Percentiles rank a stretch among this genome's conserved stretches.
phyloP scores from a whole-genome alignment of 2,797 vertebrate species.

The Balearica regulorum region DNA sequence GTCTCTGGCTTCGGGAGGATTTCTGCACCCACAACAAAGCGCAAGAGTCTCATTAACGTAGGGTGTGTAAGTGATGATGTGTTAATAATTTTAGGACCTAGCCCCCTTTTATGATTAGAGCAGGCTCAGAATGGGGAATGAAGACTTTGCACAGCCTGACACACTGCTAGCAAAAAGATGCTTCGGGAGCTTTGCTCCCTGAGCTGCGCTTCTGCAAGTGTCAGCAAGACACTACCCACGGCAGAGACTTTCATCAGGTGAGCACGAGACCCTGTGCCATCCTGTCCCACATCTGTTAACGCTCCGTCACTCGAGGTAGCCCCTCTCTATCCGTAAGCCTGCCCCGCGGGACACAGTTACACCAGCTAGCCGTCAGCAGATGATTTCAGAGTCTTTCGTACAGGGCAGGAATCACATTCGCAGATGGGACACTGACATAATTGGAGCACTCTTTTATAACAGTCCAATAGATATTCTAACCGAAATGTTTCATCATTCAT shows the following conservation, averaged over 20 bases:
- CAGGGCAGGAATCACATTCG: slow-evolving; percentile 28
- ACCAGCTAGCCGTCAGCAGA: background rate
- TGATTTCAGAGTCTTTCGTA: background rate
- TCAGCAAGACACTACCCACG: fast-evolving
- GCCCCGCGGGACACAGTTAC: background rate
- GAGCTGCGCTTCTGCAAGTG: background rate
- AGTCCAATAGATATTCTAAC: slow-evolving; percentile 36
- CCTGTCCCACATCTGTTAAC: background rate
- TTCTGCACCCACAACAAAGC: slow-evolving; percentile 30
- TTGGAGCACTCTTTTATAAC: slow-evolving; percentile 18
- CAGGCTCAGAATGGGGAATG: background rate
- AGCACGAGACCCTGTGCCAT: fast-evolving
- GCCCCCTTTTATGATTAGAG: background rate
- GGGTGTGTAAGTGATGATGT: slow-evolving; percentile 1
- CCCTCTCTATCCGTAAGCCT: background rate
- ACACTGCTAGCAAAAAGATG: background rate
- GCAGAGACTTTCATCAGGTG: background rate
- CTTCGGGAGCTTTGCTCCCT: background rate
- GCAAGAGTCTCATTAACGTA: background rate
- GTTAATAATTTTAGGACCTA: background rate
- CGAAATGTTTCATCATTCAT: slow-evolving; percentile 60
- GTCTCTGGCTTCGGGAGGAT: background rate
- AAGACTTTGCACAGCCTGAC: background rate
- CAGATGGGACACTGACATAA: slow-evolving; percentile 42
- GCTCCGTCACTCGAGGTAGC: background rate